Percentiles rank a stretch among this genome's conserved stretches.
Evolutionary conservation across 2,797 vertebrate genomes (phyloP).

Genomic region (Gobio occitaniae): DNA sequence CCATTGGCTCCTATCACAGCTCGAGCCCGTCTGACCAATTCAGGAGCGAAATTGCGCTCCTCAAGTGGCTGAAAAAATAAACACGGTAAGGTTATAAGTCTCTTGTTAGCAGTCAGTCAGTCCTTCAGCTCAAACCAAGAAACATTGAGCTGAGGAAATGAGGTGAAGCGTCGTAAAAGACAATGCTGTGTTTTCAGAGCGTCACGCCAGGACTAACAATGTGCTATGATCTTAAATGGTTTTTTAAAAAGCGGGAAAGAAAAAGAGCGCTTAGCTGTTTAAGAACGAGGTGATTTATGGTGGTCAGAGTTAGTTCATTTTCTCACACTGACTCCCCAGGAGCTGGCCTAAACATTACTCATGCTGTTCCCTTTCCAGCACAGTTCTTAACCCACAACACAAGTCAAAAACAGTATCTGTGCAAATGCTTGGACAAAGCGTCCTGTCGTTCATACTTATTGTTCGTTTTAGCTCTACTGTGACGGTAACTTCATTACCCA

Average conservation of each 20-base stretch:
- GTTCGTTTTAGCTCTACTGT: background rate
- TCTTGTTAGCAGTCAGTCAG: conserved; percentile 51
- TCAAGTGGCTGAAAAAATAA: conserved; percentile 63
- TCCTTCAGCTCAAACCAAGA: conserved; percentile 29
- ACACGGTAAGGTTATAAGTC: conserved; percentile 59
- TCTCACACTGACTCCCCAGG: conserved; percentile 52
- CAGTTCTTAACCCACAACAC: conserved; percentile 8
- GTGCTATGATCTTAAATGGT: conserved; percentile 43
- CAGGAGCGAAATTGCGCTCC: conserved; percentile 53
- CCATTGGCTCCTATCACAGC: conserved; percentile 11
- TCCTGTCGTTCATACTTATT: background rate
- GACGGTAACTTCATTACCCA: background rate
- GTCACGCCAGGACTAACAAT: conserved; percentile 61
- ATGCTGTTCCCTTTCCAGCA: background rate
- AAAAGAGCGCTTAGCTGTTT: conserved; percentile 7
- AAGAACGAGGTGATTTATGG: conserved; percentile 35
- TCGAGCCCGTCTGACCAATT: conserved; percentile 34
- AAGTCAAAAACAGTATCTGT: background rate
- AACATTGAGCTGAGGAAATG: conserved; percentile 55
- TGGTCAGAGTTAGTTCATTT: conserved; percentile 44
- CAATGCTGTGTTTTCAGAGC: conserved; percentile 27
- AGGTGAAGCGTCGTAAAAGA: conserved; percentile 58
- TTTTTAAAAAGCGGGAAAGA: conserved; percentile 31
- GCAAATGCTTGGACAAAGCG: background rate
- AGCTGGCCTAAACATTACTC: conserved; percentile 63